Evolutionary conservation across 1,140 invertebrate genomes (phyloP).

Genomic region (Marisa cornuarietis): DNA sequence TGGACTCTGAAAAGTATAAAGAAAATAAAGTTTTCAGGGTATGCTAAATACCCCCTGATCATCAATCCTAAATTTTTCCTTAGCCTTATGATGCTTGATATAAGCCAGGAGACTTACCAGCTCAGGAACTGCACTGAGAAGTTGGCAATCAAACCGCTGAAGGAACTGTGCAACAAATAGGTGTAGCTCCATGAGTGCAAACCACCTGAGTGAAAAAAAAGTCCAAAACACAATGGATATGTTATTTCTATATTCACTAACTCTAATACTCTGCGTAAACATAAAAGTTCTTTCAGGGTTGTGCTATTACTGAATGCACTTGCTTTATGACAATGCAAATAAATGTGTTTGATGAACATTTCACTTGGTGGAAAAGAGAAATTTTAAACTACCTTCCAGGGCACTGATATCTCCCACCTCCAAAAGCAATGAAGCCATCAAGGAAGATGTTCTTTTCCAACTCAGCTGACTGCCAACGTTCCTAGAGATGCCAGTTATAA

Average conservation of each 20-base stretch:
- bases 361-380: no score
- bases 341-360: no score
- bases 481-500: conserved; percentile 26
- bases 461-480: conserved; percentile 46
- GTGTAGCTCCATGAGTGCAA: conserved; percentile 54
- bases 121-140: conserved; percentile 36
- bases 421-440: conserved; percentile 55
- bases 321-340: no score
- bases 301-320: not conserved
- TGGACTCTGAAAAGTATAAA: conserved; percentile 38
- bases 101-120: conserved; percentile 32
- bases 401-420: conserved; percentile 56
- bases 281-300: no score
- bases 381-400: conserved; percentile 48
- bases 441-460: conserved; percentile 49
- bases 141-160: conserved; percentile 41
- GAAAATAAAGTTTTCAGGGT: not conserved
- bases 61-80: no score
- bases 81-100: no score
- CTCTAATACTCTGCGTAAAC: no score
- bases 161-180: conserved; percentile 52
- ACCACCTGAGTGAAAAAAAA: conserved; percentile 43
- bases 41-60: no score
- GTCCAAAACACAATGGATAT: not conserved
- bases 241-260: not conserved